phyloP scores from a whole-genome alignment of 2,888 invertebrate species.

The Troilus luridus region DNA sequence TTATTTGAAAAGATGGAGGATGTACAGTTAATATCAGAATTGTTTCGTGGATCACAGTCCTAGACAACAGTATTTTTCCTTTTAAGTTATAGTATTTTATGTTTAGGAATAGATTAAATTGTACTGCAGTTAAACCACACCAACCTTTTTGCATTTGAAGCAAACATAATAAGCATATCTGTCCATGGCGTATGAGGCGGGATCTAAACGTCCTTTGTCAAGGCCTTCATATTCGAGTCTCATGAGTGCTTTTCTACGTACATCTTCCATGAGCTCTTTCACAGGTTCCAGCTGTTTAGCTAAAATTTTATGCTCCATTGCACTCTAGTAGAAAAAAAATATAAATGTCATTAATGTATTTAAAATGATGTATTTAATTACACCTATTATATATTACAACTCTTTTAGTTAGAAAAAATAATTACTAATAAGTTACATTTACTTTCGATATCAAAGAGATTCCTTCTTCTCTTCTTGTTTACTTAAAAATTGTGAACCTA shows the following conservation, averaged over 20 bases:
- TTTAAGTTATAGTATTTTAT: too few relatives aligned
- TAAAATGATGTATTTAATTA: background rate
- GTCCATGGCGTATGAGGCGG: conserved; percentile 94
- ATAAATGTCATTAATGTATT: background rate
- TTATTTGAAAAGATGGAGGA: too few relatives aligned
- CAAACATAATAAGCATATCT: conserved; percentile 98
- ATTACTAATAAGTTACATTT: too few relatives aligned
- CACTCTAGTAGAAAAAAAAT: conserved; percentile 71
- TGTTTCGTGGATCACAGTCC: too few relatives aligned
- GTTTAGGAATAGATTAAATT: background rate
- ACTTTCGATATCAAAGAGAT: too few relatives aligned
- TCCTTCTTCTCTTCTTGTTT: too few relatives aligned
- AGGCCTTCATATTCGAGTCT: conserved; percentile 96
- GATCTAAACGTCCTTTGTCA: conserved; percentile 82
- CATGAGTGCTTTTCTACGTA: conserved; percentile 94
- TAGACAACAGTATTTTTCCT: too few relatives aligned
- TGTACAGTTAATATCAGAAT: too few relatives aligned
- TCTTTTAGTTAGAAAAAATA: too few relatives aligned
- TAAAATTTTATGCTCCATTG: conserved; percentile 87
- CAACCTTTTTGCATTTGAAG: conserved; percentile 89
- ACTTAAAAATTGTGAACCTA: too few relatives aligned
- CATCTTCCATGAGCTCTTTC: conserved; percentile 87
- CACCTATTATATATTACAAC: background rate
- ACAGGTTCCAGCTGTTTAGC: conserved; percentile 85
- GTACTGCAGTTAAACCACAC: background rate